Evolutionary conservation across 2,113 vertebrate genomes (phyloP).

Genomic region (Cathartes aura): DNA sequence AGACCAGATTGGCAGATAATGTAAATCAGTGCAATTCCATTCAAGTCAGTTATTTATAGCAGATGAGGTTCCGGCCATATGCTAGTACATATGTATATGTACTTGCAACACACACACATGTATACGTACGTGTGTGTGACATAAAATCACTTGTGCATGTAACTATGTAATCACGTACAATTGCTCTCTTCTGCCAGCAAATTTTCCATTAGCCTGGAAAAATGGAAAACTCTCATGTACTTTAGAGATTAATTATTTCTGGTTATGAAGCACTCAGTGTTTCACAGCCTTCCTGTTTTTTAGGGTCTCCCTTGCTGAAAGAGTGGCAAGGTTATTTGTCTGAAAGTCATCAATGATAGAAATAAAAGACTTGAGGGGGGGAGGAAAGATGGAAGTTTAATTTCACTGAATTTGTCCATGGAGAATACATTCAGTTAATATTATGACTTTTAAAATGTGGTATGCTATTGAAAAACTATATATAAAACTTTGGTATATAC

Average conservation of each 20-base stretch:
- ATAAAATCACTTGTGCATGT: not conserved
- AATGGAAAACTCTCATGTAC: not conserved
- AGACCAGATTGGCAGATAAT: not conserved
- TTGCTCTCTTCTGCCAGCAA: not conserved
- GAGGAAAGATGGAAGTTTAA: not conserved
- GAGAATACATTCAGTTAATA: conserved; percentile 12
- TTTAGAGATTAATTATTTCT: conserved; percentile 32
- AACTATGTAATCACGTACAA: not conserved
- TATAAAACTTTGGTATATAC: not conserved
- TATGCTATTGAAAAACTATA: not conserved
- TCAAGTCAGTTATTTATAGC: not conserved
- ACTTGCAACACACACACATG: not conserved
- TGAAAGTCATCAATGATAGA: not conserved
- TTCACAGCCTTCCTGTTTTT: not conserved
- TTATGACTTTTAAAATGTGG: not conserved
- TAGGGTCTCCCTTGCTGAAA: not conserved
- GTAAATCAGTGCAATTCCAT: not conserved
- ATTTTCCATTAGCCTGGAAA: not conserved
- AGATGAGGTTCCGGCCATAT: not conserved
- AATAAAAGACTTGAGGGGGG: not conserved
- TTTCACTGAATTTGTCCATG: not conserved
- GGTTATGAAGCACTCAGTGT: not conserved
- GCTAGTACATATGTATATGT: not conserved
- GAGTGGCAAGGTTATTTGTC: not conserved
- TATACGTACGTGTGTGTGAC: not conserved